Base-by-base conservation (phyloP, 2,888 invertebrate species). In the Lacanobia oleracea region DNA sequence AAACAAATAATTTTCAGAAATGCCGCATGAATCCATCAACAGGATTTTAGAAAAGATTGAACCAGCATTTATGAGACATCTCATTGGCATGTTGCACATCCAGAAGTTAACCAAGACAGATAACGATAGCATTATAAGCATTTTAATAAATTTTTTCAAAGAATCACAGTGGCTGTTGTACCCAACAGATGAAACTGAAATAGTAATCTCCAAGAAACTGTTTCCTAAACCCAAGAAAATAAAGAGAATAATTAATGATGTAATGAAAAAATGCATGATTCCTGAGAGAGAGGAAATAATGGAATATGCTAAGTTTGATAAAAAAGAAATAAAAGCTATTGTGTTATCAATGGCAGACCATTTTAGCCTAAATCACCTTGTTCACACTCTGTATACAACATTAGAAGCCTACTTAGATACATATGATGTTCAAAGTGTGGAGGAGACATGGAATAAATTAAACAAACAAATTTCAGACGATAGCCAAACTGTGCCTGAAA, bases 321-420 rank as follows among this genome's bases (percentile, higher is more conserved):
- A 70, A 23, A 16, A 75, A 6, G 27, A 77, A 7, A 65, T 67
- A 45, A 63, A 67, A 64, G 40, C 40, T 14, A 63, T 65, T 23
- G 66, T 78, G 23, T 48, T 33, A n/a, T 54, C 75, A 56, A 67
- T 85, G 27, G 84, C 85, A 21, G 50, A 57, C 7, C 2, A 27
- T 50, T 53, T 40, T 21, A 57, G 43, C 10, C 50, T 89, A 60
- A 90, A 86, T 77, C 86, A 92, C 85, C 73, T 94, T 40, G 83
- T 93, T n/a, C 88, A 90, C 56, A 78, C 84, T 33, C 75, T 95
- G n/a, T 95, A 91, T 70, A 85, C 91, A 33, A 90, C 93, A 43
- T 80, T 95, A 53, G 90, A 93, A 69, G 93, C 94, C n/a, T 93
- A 91, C 82, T 87, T 95, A 76, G 92, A 95, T 79, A 86, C 93